Percentiles rank a stretch among this genome's conserved stretches.
Evolutionary conservation across 2,888 invertebrate species (phyloP).

Genomic region (Coleophora deauratella): DNA sequence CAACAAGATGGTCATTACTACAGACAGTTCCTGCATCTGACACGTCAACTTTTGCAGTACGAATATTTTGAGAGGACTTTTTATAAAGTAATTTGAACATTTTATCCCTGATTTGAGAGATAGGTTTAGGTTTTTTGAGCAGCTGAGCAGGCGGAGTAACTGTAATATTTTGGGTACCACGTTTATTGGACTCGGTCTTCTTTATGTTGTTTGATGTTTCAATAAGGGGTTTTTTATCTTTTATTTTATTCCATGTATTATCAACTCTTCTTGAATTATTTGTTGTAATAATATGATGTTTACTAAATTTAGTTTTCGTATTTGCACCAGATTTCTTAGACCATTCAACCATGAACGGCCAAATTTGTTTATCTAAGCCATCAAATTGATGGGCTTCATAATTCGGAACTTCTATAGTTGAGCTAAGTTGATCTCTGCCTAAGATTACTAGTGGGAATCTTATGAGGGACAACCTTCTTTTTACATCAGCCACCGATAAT

Average conservation of each 20-base stretch:
- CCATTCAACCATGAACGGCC: slow-evolving; percentile 60
- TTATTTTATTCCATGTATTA: slow-evolving; percentile 2
- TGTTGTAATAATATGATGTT: not conserved
- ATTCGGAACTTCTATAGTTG: slow-evolving; percentile 27
- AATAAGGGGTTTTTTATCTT: slow-evolving; percentile 5
- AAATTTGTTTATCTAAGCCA: slow-evolving; percentile 43
- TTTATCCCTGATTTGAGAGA: slow-evolving; percentile 39
- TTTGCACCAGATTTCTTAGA: too few species aligned
- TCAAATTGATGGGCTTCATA: slow-evolving; percentile 40
- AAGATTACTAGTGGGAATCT: slow-evolving; percentile 47
- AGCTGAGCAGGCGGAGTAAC: slow-evolving; percentile 12
- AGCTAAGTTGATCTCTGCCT: slow-evolving; percentile 47
- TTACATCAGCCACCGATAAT: slow-evolving; percentile 41
- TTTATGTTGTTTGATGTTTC: slow-evolving; percentile 10
- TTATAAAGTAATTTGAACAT: slow-evolving; percentile 44
- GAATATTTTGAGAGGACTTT: slow-evolving; percentile 19
- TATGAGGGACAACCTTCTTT: slow-evolving; percentile 33
- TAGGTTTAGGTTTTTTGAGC: slow-evolving; percentile 25
- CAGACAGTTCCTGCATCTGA: too few species aligned
- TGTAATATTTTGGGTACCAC: slow-evolving; percentile 5
- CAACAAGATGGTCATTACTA: too few species aligned
- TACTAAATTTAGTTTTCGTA: too few species aligned
- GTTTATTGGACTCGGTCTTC: slow-evolving; percentile 10
- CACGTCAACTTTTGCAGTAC: too few species aligned
- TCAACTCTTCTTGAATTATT: slow-evolving; percentile 6